These are phyloP conservation scores for Pempheris klunzingeri DNA, from an alignment of 2,797 vertebrate species.

Conservation along the genomic window DNA sequence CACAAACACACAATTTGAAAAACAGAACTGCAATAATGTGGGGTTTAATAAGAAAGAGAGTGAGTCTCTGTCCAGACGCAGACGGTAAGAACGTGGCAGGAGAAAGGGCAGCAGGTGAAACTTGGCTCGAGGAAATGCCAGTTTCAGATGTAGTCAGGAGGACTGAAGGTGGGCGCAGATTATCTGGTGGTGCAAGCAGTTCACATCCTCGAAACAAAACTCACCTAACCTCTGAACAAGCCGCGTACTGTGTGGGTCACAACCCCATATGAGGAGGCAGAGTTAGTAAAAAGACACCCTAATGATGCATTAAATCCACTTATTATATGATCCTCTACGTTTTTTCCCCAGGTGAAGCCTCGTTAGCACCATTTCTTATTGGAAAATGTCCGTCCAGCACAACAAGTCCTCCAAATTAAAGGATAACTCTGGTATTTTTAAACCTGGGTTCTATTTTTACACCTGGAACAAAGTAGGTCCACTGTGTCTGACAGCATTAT, in stretches of 20 bases:
- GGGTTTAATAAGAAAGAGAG: background rate
- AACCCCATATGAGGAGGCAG: background rate
- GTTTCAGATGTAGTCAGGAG: background rate
- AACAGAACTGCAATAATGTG: background rate
- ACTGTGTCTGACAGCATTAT: too few relatives aligned
- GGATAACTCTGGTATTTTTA: too few relatives aligned
- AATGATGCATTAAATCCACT: constrained; percentile 12
- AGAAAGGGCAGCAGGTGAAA: constrained; percentile 16
- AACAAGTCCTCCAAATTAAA: constrained; percentile 8
- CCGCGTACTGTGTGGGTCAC: background rate
- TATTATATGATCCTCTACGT: background rate
- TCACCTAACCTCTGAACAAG: background rate
- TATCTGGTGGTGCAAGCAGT: constrained; percentile 1
- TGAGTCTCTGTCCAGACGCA: background rate
- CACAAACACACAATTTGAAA: background rate
- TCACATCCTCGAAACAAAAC: constrained; percentile 6
- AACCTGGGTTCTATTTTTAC: too few relatives aligned
- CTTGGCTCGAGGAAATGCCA: background rate
- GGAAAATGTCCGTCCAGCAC: background rate
- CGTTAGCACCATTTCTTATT: background rate
- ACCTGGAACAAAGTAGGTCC: too few relatives aligned
- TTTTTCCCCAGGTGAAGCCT: background rate
- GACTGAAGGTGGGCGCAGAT: constrained; percentile 1
- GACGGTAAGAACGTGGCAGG: background rate
- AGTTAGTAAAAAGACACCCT: constrained; percentile 2